Conservation (phyloP, 2,113 vertebrate genomes). For the Menidia beryllina region DNA sequence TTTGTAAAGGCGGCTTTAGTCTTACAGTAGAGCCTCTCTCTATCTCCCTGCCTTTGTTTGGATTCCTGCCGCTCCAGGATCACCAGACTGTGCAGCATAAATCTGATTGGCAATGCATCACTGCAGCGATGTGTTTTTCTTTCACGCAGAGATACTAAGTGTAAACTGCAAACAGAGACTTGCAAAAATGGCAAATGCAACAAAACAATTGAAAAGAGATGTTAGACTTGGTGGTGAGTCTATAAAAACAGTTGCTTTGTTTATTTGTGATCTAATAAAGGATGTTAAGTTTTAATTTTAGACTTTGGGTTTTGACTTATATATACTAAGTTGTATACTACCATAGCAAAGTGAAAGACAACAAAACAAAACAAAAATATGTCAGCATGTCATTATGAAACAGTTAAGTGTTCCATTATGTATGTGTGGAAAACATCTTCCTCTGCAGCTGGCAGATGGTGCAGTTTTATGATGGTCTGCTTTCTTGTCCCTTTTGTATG, state of each 20-base stretch:
- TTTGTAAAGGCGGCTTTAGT: constrained; percentile 32
- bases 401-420: neutral
- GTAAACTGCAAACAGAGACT: constrained; percentile 53
- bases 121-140: constrained; percentile 59
- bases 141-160: constrained; percentile 50
- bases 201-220: constrained; percentile 28
- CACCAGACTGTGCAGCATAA: constrained; percentile 65
- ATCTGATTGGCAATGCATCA: constrained; percentile 69
- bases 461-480: too few relatives aligned
- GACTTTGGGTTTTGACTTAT: neutral
- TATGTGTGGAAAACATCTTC: too few relatives aligned
- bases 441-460: too few relatives aligned
- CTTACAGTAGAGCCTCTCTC: constrained; percentile 30
- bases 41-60: constrained; percentile 47
- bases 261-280: constrained; percentile 4
- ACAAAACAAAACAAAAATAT: neutral
- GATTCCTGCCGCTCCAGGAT: constrained; percentile 52
- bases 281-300: constrained; percentile 1
- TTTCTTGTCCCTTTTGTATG: too few relatives aligned
- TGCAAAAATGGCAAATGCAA: constrained; percentile 42
- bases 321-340: neutral
- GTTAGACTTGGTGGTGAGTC: constrained; percentile 13
- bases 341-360: neutral
- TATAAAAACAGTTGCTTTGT: constrained; percentile 14
- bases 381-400: neutral